Evolutionary conservation across 2,888 invertebrate species (phyloP), one percentile per base, ranked within the genome.

Genomic region (Ormyrus pomaceus): DNA sequence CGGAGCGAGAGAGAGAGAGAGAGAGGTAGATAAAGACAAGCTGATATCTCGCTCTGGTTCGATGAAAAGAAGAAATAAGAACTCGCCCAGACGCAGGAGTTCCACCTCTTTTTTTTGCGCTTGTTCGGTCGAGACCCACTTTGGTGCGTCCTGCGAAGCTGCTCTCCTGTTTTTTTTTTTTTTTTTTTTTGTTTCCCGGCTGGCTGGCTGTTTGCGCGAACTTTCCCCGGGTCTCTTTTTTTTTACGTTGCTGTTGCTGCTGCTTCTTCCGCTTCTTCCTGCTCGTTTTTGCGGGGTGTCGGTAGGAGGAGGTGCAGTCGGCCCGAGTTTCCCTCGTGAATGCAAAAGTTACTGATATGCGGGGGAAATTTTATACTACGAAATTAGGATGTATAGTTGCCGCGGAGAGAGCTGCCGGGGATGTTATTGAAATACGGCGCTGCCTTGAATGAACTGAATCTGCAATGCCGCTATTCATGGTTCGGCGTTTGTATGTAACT

Each of bases 31-130:
- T 34, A 34, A 34, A 34, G 34, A 34, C 34, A 34, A 34, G 4
- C 34, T 34, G 34, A 34, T n/a, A 46, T 58, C 7, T 53, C 56
- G 55, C 19, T 46, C 50, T 68, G 50, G 56, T 10, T 50, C 69
- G 55, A 55, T 70, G 73, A 74, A 77, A 81, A 70, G 77, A 70
- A 68, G 69, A 79, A 82, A 65, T 73, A 79, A 76, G 69, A 70
- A 72, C 9, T 76, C 51, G 59, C 51, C 53, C 53, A 59, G 65
- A 51, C 66, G 11, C 34, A 10, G 46, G 4, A 10, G 9, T 51
- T 10, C 64, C 56, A 34, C 51, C 62, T 56, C 50, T 56, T 58
- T 65, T 61, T 74, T 64, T 46, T 8, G 10, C 4, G 13, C 65
- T 80, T 53, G 65, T 59, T 71, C 11, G 45, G 64, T 51, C 46